phyloP scores from a whole-genome alignment of 1,140 invertebrate genomes.

The Aphidius gifuensis region DNA sequence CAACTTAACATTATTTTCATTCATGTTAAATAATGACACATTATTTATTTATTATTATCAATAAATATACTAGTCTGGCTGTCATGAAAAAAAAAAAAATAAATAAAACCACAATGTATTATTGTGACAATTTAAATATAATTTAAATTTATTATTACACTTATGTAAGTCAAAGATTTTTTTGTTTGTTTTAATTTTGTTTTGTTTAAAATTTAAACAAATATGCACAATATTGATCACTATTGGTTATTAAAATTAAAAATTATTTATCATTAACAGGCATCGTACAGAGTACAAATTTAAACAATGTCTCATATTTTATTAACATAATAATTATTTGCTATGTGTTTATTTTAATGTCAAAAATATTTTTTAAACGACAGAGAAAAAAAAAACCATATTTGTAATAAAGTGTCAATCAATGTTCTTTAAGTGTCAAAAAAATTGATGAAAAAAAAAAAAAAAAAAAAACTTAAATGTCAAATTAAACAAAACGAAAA shows the following conservation, averaged over 20 bases:
- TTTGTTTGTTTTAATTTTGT: background rate
- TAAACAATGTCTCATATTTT: background rate
- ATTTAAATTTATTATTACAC: slow-evolving; percentile 6
- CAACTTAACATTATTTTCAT: slow-evolving; percentile 10
- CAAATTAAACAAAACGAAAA: too few relatives aligned
- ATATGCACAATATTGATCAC: slow-evolving; percentile 9
- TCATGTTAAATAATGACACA: background rate
- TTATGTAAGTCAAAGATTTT: background rate
- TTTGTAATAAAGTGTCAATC: background rate
- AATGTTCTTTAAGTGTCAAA: too few relatives aligned
- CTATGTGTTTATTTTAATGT: background rate
- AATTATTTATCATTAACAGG: too few relatives aligned
- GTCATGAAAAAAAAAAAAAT: background rate
- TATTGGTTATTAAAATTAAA: background rate
- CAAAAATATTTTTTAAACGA: background rate
- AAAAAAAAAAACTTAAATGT: too few relatives aligned
- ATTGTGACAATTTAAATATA: slow-evolving; percentile 1
- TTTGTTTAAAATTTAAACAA: background rate
- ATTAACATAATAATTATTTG: background rate
- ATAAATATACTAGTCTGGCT: slow-evolving; percentile 4
- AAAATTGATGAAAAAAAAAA: too few relatives aligned
- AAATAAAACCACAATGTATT: slow-evolving; percentile 3
- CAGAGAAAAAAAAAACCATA: background rate
- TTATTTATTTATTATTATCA: too few relatives aligned
- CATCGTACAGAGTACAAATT: too few relatives aligned